phyloP scores from a whole-genome alignment of 2,888 invertebrate species.

The Chrysopilus asiliformis region DNA sequence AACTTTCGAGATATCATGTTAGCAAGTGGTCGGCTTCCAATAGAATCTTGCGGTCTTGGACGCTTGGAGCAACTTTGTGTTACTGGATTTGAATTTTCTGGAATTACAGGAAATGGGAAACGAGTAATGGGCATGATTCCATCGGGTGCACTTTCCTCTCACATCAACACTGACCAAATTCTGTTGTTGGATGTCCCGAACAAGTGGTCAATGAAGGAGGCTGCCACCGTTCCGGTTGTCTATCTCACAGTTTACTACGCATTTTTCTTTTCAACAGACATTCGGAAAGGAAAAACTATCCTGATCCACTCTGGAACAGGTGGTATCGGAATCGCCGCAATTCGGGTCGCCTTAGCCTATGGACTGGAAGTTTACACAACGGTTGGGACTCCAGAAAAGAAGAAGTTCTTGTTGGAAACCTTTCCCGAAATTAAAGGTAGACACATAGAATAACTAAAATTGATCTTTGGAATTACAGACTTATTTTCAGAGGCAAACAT shows the following conservation, averaged over 20 bases:
- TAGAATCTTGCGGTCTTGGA: conserved; percentile 60
- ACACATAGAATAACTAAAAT: not conserved
- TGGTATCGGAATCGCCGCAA: conserved; percentile 68
- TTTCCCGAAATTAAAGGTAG: conserved; percentile 43
- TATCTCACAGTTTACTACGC: conserved; percentile 53
- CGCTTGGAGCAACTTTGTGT: conserved; percentile 51
- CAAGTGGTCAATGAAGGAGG: conserved; percentile 58
- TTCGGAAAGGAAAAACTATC: conserved; percentile 31
- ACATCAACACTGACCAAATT: conserved; percentile 41
- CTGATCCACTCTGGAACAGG: conserved; percentile 51
- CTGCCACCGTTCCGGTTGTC: conserved; percentile 65
- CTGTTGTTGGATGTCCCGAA: conserved; percentile 48
- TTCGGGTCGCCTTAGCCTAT: conserved; percentile 49
- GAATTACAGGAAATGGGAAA: conserved; percentile 41
- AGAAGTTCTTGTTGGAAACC: conserved; percentile 43
- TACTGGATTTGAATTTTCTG: conserved; percentile 56
- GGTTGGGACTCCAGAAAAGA: conserved; percentile 52
- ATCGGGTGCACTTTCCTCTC: conserved; percentile 32
- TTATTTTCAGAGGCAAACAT: conserved; percentile 47
- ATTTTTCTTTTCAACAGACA: conserved; percentile 27
- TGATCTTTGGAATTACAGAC: not conserved
- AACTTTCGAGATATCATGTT: conserved; percentile 95
- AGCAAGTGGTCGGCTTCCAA: conserved; percentile 76
- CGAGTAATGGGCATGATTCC: conserved; percentile 54
- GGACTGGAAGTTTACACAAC: conserved; percentile 57